Evolutionary conservation across 2,113 vertebrate species (phyloP).

Genomic region (Geococcyx californianus): DNA sequence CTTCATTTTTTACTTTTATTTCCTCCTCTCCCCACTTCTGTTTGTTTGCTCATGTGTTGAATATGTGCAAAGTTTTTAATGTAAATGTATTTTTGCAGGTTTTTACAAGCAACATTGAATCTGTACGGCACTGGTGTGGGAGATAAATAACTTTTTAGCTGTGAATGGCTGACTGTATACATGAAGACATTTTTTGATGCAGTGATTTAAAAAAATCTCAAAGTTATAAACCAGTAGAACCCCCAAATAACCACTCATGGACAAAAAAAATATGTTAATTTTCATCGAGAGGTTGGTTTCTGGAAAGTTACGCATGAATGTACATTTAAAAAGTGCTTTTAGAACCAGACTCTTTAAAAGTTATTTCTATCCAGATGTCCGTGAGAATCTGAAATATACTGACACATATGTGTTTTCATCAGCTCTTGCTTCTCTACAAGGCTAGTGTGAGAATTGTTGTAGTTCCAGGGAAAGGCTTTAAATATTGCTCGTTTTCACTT

Average conservation of each 20-base stretch:
- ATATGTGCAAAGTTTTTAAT: background rate
- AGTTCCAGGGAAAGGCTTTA: conserved; percentile 2
- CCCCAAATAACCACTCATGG: background rate
- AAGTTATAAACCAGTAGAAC: background rate
- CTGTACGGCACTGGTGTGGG: background rate
- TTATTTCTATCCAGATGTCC: background rate
- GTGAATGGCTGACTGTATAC: background rate
- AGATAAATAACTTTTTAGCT: background rate
- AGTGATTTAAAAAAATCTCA: background rate
- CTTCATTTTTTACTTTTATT: conserved; percentile 2
- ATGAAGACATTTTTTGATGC: background rate
- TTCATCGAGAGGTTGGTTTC: background rate
- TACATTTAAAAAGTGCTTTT: background rate
- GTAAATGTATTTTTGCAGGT: background rate
- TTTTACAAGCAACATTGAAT: background rate
- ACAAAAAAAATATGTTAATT: background rate
- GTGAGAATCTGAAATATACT: conserved; percentile 1
- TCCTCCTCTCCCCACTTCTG: background rate
- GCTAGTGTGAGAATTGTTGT: background rate
- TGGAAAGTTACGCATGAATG: background rate
- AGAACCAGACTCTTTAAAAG: background rate
- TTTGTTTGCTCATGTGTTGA: background rate
- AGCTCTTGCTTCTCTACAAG: conserved; percentile 12
- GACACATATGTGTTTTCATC: background rate
- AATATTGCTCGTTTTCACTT: conserved; percentile 23